Conservation (phyloP, 2,888 invertebrate genomes). For the Disparrhopalites patrizii region DNA sequence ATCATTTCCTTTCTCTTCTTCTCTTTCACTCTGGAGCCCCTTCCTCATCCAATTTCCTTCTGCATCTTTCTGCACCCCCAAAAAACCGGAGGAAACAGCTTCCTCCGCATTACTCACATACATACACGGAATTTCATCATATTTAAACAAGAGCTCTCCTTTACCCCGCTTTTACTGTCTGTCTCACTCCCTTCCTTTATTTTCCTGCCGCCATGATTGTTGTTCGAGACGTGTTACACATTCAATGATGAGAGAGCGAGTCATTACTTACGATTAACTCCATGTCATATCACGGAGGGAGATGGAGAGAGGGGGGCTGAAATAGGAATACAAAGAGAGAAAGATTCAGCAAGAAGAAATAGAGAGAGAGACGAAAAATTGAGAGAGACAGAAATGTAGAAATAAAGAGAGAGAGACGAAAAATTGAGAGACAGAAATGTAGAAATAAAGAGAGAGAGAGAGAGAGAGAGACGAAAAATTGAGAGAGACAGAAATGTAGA, state of each 20-base stretch:
- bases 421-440: not conserved
- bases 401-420: not conserved
- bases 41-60: not conserved
- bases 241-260: constrained; percentile 1
- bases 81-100: not conserved
- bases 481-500: not conserved
- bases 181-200: not conserved
- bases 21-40: not conserved
- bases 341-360: no score
- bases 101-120: not conserved
- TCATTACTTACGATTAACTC: constrained; percentile 2
- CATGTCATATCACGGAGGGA: not conserved
- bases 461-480: not conserved
- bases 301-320: not conserved
- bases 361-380: not conserved
- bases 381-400: not conserved
- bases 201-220: not conserved
- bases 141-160: not conserved
- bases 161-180: not conserved
- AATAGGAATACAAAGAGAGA: no score
- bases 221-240: not conserved
- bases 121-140: not conserved
- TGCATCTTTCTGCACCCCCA: not conserved
- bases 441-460: not conserved
- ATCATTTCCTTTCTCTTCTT: not conserved